phyloP scores from a whole-genome alignment of 1,140 invertebrate genomes.

The Aricia agestis region DNA sequence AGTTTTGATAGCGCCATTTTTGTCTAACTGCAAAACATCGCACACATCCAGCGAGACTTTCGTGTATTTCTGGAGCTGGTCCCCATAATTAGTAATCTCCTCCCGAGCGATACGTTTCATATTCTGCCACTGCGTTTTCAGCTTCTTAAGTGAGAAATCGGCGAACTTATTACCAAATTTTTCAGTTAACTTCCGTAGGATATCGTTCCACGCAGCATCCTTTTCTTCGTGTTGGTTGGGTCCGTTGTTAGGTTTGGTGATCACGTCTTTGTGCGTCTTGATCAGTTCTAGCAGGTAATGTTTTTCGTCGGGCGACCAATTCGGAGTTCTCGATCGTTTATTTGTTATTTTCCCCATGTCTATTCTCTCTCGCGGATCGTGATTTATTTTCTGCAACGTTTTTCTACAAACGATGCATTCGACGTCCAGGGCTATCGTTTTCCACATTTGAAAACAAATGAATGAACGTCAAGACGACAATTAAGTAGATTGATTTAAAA shows the following conservation, averaged over 20 bases:
- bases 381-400: conserved; percentile 71
- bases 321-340: conserved; percentile 58
- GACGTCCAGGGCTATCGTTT: conserved; percentile 66
- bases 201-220: conserved; percentile 67
- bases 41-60: conserved; percentile 61
- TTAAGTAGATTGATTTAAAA: conserved; percentile 31
- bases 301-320: conserved; percentile 67
- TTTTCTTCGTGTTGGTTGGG: conserved; percentile 64
- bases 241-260: conserved; percentile 58
- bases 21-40: conserved; percentile 55
- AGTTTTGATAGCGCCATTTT: conserved; percentile 46
- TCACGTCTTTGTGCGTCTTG: conserved; percentile 55
- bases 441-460: conserved; percentile 65
- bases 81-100: conserved; percentile 53
- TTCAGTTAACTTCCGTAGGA: conserved; percentile 47
- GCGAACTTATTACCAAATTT: conserved; percentile 62
- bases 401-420: conserved; percentile 73
- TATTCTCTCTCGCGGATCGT: conserved; percentile 44
- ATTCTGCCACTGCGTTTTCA: conserved; percentile 71
- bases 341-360: conserved; percentile 57
- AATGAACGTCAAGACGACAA: not conserved
- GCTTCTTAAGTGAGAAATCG: conserved; percentile 61
- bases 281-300: conserved; percentile 65
- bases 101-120: conserved; percentile 70
- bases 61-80: conserved; percentile 46